Conservation (phyloP, 2,797 vertebrate species). For the Oreonectes daqikongensis region DNA sequence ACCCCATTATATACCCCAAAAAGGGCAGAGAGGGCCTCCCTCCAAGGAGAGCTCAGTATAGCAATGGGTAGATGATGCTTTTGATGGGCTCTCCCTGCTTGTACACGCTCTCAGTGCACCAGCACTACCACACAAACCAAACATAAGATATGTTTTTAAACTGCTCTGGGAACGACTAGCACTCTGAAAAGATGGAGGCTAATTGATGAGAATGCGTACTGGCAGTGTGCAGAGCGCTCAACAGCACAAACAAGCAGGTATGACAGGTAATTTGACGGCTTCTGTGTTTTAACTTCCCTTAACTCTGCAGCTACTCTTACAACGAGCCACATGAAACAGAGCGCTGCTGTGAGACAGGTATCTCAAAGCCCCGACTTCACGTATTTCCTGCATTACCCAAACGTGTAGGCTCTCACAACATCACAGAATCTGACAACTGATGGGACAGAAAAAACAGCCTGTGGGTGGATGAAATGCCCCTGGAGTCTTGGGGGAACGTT, state of each 20-base stretch:
- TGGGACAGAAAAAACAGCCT: slow-evolving; percentile 42
- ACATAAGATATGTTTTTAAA: slow-evolving; percentile 41
- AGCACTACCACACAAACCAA: not conserved
- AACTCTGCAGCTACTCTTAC: slow-evolving; percentile 46
- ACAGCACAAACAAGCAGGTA: slow-evolving; percentile 60
- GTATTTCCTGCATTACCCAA: slow-evolving; percentile 37
- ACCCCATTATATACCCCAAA: not conserved
- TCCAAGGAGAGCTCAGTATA: not conserved
- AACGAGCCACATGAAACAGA: slow-evolving; percentile 45
- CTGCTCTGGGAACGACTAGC: slow-evolving; percentile 19
- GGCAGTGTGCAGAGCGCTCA: slow-evolving; percentile 41
- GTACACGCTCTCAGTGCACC: not conserved
- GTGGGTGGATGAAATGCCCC: slow-evolving; percentile 50
- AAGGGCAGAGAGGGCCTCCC: not conserved
- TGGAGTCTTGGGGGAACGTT: slow-evolving; percentile 31
- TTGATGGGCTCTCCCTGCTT: slow-evolving; percentile 9
- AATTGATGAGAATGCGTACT: slow-evolving; percentile 50
- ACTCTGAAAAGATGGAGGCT: slow-evolving; percentile 30
- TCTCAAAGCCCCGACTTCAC: slow-evolving; percentile 17
- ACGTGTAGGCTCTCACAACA: slow-evolving; percentile 58
- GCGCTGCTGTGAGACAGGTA: slow-evolving; percentile 37
- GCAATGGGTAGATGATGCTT: not conserved
- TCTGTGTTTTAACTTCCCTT: slow-evolving; percentile 65
- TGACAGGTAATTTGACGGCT: slow-evolving; percentile 67
- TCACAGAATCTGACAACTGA: slow-evolving; percentile 65